Evolutionary conservation across 2,113 vertebrate genomes (phyloP), one percentile per base, ranked within the genome.

Genomic region (Actenoides lindsayi): DNA sequence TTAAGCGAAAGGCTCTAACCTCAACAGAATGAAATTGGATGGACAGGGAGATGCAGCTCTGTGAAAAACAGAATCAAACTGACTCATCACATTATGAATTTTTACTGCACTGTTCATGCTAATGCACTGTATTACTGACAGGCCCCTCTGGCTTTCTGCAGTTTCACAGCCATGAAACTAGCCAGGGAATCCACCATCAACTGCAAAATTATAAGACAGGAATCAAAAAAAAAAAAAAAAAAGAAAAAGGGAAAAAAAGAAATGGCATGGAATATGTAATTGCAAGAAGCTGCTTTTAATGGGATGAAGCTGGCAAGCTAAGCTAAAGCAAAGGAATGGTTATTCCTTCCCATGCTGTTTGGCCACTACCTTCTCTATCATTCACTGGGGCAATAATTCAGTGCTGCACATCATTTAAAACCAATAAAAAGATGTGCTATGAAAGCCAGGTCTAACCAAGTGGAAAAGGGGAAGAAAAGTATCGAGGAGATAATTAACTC

Each of bases 31-130:
- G 60, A 95, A 97, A 97, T 96, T 88, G 95, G 92, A 95, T 44
- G 87, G 96, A 97, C 97, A 97, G 92, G 89, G 92, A 93, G 83
- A 96, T 62, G 92, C 85, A 95, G 91, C 83, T 73, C 85, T 89
- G 94, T 96, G 59, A 83, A 95, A 97, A 97, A 91, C 96, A 96
- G 95, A 97, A 96, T 94, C 96, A 95, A 96, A 97, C 94, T 95
- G 97, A 96, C 97, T 97, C 96, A 91, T 95, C 91, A 93, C 94
- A 96, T 97, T 97, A 97, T 81, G 93, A 96, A 96, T 93, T 97
- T 96, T 94, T 87, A 88, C 74, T 75, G 93, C 89, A 70, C 83
- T 83, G 84, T 83, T 96, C 95, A 87, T 87, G 83, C 87, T 97
- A 96, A 77, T 90, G 76, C 80, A 65, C 73, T 80, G 75, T 73